These are phyloP conservation scores for Cygnus buccinator DNA, from an alignment of 2,113 vertebrate genomes.

Conservation along the genomic window DNA sequence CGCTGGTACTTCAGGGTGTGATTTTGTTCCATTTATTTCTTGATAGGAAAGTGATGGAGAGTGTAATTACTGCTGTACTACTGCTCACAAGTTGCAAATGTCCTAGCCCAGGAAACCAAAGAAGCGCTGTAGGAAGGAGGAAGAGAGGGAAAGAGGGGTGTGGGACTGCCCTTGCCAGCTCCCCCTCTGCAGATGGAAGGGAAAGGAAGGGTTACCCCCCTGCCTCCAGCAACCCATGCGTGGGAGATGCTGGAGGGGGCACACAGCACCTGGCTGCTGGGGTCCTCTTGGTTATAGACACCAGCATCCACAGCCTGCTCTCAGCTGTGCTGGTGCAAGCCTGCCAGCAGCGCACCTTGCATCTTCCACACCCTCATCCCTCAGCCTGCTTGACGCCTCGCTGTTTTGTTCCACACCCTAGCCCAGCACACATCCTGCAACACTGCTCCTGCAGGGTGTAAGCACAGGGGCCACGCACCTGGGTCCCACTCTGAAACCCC, in stretches of 20 bases:
- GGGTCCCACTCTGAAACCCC: neutral
- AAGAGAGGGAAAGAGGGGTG: neutral
- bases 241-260: fast-evolving
- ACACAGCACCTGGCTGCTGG: too few relatives aligned
- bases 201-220: neutral
- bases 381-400: neutral
- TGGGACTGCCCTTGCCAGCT: neutral
- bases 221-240: fast-evolving
- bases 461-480: neutral
- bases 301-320: neutral
- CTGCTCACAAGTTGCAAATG: neutral
- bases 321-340: neutral
- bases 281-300: neutral
- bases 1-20: neutral
- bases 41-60: slow-evolving; percentile 67
- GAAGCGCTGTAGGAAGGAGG: neutral
- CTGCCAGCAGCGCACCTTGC: too few relatives aligned
- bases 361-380: neutral
- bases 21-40: slow-evolving; percentile 65
- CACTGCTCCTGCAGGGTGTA: neutral
- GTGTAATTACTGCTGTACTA: slow-evolving; percentile 53
- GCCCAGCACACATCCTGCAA: neutral
- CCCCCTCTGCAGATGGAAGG: fast-evolving
- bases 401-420: neutral
- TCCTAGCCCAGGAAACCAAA: neutral